A percentile compares a stretch with the other conserved stretches of the same genome.
These are phyloP conservation scores for Neolamprologus sp. DNA, from an alignment of 2,113 vertebrate genomes.

Conservation along the genomic window DNA sequence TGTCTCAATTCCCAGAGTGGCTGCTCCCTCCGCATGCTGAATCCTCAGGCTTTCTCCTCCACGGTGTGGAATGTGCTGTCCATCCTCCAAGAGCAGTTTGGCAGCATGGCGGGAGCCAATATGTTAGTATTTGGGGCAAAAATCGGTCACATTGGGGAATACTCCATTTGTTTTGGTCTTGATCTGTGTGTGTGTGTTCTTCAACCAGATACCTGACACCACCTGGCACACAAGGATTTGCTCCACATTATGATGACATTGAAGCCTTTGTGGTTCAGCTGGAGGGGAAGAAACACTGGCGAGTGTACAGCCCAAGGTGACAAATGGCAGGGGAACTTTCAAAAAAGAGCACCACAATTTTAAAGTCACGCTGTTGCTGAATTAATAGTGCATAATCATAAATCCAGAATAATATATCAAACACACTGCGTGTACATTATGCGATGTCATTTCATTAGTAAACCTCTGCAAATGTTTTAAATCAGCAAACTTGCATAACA, in stretches of 20 bases:
- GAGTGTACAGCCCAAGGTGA: conserved; percentile 84
- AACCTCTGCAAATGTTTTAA: background rate
- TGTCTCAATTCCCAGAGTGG: conserved; percentile 67
- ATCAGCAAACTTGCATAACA: background rate
- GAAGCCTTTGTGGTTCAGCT: conserved; percentile 95
- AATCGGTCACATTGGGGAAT: background rate
- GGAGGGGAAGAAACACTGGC: conserved; percentile 94
- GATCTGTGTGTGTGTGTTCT: background rate
- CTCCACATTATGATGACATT: conserved; percentile 96
- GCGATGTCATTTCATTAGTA: background rate
- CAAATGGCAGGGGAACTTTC: background rate
- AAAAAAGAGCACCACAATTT: background rate
- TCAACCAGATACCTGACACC: conserved; percentile 85
- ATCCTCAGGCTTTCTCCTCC: conserved; percentile 87
- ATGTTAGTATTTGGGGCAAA: conserved; percentile 50
- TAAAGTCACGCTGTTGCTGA: background rate
- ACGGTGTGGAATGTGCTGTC: conserved; percentile 87
- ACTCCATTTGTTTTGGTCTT: background rate
- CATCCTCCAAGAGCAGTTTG: conserved; percentile 89
- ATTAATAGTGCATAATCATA: background rate
- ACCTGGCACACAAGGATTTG: conserved; percentile 88
- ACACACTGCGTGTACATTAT: background rate
- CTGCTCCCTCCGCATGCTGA: conserved; percentile 88
- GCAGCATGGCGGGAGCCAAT: conserved; percentile 93
- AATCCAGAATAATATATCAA: background rate